Evolutionary conservation across 2,888 invertebrate species (phyloP).

Genomic region (Sminthurinus aureus): DNA sequence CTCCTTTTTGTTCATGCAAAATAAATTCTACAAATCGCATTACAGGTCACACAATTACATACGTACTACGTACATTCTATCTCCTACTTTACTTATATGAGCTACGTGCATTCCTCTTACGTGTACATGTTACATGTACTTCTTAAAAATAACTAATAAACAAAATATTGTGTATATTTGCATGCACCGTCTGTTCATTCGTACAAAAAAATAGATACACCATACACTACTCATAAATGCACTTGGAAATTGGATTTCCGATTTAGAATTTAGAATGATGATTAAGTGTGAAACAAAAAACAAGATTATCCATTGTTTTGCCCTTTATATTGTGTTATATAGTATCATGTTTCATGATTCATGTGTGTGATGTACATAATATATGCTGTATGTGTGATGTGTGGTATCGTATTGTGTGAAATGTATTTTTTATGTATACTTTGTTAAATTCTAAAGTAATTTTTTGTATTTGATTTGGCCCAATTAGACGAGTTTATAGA

Average conservation of each 20-base stretch:
- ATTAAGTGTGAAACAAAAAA: background rate
- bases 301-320: too few relatives aligned
- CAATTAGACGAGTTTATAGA: slow-evolving; percentile 19
- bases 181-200: background rate
- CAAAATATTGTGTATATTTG: too few relatives aligned
- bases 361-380: too few relatives aligned
- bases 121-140: too few relatives aligned
- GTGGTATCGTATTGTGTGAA: too few relatives aligned
- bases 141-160: too few relatives aligned
- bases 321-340: too few relatives aligned
- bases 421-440: background rate
- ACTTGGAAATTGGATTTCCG: background rate
- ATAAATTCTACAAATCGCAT: background rate
- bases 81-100: background rate
- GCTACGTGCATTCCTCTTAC: background rate
- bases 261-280: background rate
- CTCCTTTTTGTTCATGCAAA: background rate
- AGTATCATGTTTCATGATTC: background rate
- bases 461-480: too few relatives aligned
- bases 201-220: background rate
- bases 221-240: background rate
- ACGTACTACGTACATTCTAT: background rate
- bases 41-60: background rate
- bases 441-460: background rate
- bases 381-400: too few relatives aligned